phyloP scores from a whole-genome alignment of 2,797 vertebrate genomes.

The Pangasius djambal region DNA sequence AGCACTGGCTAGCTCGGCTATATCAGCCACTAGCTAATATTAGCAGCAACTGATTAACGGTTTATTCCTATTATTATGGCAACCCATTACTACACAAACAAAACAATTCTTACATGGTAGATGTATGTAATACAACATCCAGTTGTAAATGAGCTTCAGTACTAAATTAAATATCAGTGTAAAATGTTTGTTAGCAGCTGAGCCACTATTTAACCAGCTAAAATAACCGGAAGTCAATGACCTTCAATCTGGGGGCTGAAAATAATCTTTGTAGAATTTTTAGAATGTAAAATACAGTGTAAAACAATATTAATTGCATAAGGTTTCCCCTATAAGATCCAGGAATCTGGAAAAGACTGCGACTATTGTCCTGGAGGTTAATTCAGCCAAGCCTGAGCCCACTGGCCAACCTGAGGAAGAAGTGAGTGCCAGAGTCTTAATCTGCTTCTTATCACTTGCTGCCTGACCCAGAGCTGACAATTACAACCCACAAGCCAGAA shows the following conservation, averaged over 20 bases:
- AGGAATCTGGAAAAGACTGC: not conserved
- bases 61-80: not conserved
- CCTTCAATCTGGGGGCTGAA: not conserved
- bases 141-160: not conserved
- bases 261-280: not conserved
- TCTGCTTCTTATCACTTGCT: slow-evolving; percentile 79
- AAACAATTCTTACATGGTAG: not conserved
- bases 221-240: not conserved
- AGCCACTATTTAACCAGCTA: not conserved
- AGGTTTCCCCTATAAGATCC: not conserved
- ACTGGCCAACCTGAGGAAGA: slow-evolving; percentile 58
- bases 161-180: not conserved
- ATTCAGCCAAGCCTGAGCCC: slow-evolving; percentile 10
- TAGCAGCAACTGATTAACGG: not conserved
- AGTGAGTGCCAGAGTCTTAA: slow-evolving; percentile 74
- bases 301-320: not conserved
- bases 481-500: slow-evolving; percentile 68
- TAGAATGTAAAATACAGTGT: not conserved
- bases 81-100: not conserved
- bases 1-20: not conserved
- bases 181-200: not conserved
- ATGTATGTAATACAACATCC: not conserved
- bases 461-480: slow-evolving; percentile 75
- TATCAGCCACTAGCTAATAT: not conserved
- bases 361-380: slow-evolving; percentile 1